Percentiles rank a stretch among this genome's conserved stretches.
Evolutionary conservation across 2,888 invertebrate genomes (phyloP).

Genomic region (Trichogramma evanescens): DNA sequence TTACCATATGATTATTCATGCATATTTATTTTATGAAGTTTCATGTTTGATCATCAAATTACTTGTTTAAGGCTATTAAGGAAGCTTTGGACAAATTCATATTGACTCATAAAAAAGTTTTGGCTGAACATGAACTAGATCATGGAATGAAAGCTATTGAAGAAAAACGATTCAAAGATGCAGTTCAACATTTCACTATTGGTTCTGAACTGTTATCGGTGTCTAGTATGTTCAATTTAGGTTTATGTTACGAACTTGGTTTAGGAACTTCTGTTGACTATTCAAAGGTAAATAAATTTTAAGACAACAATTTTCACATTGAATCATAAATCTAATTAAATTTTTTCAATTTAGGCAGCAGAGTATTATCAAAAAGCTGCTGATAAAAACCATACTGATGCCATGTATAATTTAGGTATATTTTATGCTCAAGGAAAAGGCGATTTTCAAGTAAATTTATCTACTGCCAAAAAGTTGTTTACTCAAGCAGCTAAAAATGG

Average conservation of each 20-base stretch:
- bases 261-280: conserved; percentile 57
- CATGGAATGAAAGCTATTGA: conserved; percentile 57
- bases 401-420: conserved; percentile 64
- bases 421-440: conserved; percentile 62
- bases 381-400: conserved; percentile 57
- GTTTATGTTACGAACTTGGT: conserved; percentile 63
- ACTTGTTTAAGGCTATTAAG: conserved; percentile 31
- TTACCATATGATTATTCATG: not conserved
- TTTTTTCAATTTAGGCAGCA: conserved; percentile 53
- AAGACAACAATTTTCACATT: not conserved
- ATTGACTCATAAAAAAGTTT: conserved; percentile 49
- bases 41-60: not conserved
- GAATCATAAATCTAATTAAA: conserved; percentile 8
- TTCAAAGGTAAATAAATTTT: conserved; percentile 47
- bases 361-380: conserved; percentile 61
- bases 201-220: conserved; percentile 57
- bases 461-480: conserved; percentile 53
- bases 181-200: conserved; percentile 51
- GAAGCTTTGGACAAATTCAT: conserved; percentile 36
- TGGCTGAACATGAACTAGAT: conserved; percentile 57
- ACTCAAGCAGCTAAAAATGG: conserved; percentile 55
- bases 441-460: conserved; percentile 50
- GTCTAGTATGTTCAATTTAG: conserved; percentile 62
- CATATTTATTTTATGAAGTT: conserved; percentile 1
- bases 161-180: conserved; percentile 53